Percentiles rank a stretch among this genome's conserved stretches.
phyloP scores from a whole-genome alignment of 2,113 vertebrate genomes.

The Bubalus kerabau region DNA sequence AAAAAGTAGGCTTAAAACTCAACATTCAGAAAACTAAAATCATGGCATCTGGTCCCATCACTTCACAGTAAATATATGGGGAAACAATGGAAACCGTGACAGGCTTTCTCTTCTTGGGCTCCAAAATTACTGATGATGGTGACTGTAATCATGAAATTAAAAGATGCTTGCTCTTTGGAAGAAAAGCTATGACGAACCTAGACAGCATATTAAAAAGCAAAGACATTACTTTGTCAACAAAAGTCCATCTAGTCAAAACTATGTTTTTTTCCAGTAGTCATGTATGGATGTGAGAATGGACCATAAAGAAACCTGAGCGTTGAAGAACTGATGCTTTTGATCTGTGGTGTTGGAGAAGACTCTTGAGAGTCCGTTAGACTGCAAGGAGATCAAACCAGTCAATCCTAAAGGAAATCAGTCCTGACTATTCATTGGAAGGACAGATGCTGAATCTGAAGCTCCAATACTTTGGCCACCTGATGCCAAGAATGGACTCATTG shows the following conservation, averaged over 20 bases:
- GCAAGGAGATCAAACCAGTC: not conserved
- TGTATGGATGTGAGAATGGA: not conserved
- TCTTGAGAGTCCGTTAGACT: not conserved
- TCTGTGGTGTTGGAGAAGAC: not conserved
- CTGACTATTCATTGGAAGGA: not conserved
- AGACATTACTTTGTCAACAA: not conserved
- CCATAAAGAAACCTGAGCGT: not conserved
- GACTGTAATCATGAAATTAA: not conserved
- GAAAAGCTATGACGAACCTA: not conserved
- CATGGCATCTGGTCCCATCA: not conserved
- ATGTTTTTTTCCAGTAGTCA: not conserved
- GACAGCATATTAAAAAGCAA: not conserved
- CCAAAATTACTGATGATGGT: not conserved
- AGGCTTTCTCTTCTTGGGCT: not conserved
- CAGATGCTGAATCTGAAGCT: not conserved
- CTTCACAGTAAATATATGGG: not conserved
- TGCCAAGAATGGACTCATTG: not conserved
- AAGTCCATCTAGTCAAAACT: not conserved
- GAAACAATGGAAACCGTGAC: not conserved
- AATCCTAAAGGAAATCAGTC: not conserved
- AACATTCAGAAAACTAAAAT: not conserved
- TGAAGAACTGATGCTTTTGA: not conserved
- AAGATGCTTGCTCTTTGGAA: not conserved
- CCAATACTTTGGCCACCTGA: not conserved
- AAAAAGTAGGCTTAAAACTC: not conserved